A percentile compares a stretch with the other conserved stretches of the same genome.
phyloP scores from a whole-genome alignment of 2,797 vertebrate genomes.

The Tenualosa ilisha region DNA sequence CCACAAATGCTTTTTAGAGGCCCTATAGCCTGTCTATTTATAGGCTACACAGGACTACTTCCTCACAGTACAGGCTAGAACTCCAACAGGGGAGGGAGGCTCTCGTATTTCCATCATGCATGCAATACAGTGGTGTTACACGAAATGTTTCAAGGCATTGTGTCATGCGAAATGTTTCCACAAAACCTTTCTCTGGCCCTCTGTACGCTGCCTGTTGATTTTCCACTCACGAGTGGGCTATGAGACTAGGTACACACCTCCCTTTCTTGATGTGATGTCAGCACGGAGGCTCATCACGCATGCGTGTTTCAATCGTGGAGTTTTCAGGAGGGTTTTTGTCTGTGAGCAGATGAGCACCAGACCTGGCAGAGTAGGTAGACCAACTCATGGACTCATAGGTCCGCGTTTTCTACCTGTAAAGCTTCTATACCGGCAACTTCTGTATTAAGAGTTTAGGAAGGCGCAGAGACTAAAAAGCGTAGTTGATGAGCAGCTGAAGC shows the following conservation, averaged over 20 bases:
- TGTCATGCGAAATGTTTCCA: neutral
- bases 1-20: too few relatives aligned
- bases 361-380: conserved; percentile 7
- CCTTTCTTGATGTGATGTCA: conserved; percentile 34
- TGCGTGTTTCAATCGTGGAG: conserved; percentile 30
- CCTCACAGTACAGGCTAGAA: too few relatives aligned
- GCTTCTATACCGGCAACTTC: neutral
- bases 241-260: conserved; percentile 22
- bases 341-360: conserved; percentile 8
- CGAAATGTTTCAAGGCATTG: neutral
- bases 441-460: neutral
- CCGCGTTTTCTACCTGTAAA: neutral
- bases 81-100: too few relatives aligned
- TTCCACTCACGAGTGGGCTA: neutral
- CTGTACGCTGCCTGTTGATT: neutral
- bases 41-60: too few relatives aligned
- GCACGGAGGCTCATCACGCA: conserved; percentile 34
- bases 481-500: neutral
- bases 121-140: neutral
- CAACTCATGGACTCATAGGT: neutral
- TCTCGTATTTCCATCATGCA: too few relatives aligned
- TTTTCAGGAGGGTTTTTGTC: conserved; percentile 22
- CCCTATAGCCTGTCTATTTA: too few relatives aligned
- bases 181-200: neutral
- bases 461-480: neutral